Conservation (phyloP, 2,797 vertebrate species). For the Morelia viridis region DNA sequence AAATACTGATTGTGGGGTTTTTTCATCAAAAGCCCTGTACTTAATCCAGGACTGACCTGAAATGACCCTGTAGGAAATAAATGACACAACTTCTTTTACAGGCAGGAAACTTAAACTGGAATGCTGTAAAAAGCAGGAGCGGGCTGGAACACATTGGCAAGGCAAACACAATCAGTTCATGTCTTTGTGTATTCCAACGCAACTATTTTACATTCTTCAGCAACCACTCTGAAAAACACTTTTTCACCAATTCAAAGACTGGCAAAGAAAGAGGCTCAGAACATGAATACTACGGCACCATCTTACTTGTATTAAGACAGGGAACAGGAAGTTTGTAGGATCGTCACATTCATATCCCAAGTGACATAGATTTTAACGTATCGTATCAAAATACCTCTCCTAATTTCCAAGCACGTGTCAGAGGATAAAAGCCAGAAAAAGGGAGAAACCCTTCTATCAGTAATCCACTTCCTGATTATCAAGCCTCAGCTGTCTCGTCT, state of each 20-base stretch:
- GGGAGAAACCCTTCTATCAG: slow-evolving; percentile 22
- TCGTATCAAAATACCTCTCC: slow-evolving; percentile 17
- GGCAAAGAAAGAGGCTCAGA: slow-evolving; percentile 1
- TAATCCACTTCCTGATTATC: slow-evolving; percentile 39
- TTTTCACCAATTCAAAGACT: background rate
- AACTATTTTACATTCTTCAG: background rate
- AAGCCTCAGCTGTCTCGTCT: slow-evolving; percentile 40
- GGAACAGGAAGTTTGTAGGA: slow-evolving; percentile 18
- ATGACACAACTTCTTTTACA: background rate
- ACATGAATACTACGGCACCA: background rate
- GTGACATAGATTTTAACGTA: background rate
- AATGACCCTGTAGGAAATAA: background rate
- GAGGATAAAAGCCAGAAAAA: slow-evolving; percentile 42
- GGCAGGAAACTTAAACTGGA: background rate
- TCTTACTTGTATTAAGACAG: slow-evolving; percentile 7
- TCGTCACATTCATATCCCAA: slow-evolving; percentile 27
- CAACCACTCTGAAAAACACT: background rate
- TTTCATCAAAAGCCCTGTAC: background rate
- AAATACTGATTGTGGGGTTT: background rate
- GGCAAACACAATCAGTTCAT: background rate
- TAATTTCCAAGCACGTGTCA: slow-evolving; percentile 49
- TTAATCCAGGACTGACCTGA: background rate
- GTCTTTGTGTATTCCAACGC: background rate
- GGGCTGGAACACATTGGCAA: background rate
- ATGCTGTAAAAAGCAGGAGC: background rate